These are phyloP conservation scores for Heliconius hewitsoni DNA, from an alignment of 1,140 invertebrate species.

Conservation along the genomic window DNA sequence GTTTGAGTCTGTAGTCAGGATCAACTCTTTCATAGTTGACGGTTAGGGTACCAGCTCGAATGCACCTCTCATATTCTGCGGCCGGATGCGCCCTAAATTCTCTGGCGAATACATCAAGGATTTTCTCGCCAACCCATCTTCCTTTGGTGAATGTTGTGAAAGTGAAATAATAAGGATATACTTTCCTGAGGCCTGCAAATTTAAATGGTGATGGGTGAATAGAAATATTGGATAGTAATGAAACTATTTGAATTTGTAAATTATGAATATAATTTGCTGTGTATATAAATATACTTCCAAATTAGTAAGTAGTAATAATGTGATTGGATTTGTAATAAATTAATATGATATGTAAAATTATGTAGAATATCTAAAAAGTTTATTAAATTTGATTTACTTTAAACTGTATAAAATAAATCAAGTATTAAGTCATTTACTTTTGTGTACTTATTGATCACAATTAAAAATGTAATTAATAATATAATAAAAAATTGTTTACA, in stretches of 20 bases:
- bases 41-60: conserved; percentile 93
- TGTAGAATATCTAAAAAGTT: too few species aligned
- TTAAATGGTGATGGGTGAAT: conserved; percentile 18
- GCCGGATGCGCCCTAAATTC: conserved; percentile 97
- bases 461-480: not conserved
- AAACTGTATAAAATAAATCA: too few species aligned
- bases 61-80: conserved; percentile 95
- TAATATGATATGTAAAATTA: too few species aligned
- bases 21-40: conserved; percentile 97
- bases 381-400: too few species aligned
- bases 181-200: conserved; percentile 94
- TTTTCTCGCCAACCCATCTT: conserved; percentile 96
- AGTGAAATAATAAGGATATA: conserved; percentile 98
- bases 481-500: conserved; percentile 18
- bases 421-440: too few species aligned
- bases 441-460: not conserved
- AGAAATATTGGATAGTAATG: not conserved
- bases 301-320: too few species aligned
- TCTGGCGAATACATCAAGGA: conserved; percentile 95
- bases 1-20: conserved; percentile 94
- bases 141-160: conserved; percentile 99
- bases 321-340: too few species aligned
- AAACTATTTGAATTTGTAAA: not conserved
- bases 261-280: not conserved
- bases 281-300: too few species aligned